Percentiles rank a stretch among this genome's conserved stretches.
Conservation (phyloP, 1,140 invertebrate species). For the Samia ricini region DNA sequence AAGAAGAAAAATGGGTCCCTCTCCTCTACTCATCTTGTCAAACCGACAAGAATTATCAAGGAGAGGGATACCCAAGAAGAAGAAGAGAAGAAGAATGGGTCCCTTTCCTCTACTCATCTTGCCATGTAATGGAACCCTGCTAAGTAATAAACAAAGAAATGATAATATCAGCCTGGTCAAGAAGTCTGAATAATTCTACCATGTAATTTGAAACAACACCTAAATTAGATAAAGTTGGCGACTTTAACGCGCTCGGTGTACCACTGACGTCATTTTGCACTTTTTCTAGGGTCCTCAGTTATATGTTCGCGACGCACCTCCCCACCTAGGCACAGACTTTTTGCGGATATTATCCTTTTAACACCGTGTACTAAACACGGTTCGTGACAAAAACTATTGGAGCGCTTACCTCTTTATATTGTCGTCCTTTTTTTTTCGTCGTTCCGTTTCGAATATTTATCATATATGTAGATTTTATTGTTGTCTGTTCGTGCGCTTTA, state of each 20-base stretch:
- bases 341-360: conserved; percentile 72
- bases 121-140: no score
- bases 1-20: no score
- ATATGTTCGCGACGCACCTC: conserved; percentile 53
- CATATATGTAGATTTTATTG: conserved; percentile 1
- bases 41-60: no score
- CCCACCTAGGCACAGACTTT: conserved; percentile 47
- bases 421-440: conserved; percentile 21
- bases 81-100: no score
- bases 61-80: no score
- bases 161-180: no score
- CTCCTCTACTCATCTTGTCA: no score
- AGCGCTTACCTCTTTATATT: conserved; percentile 29
- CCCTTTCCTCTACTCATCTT: no score
- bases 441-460: conserved; percentile 12
- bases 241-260: conserved; percentile 35
- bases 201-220: no score
- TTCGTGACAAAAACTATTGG: conserved; percentile 31
- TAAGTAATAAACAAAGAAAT: no score
- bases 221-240: no score
- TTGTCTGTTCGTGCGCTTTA: background rate
- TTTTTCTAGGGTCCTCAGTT: conserved; percentile 58
- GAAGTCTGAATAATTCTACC: no score
- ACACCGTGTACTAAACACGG: conserved; percentile 61
- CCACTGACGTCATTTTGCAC: conserved; percentile 33